Conservation (phyloP, 1,140 invertebrate species). For the Atta cephalotes region DNA sequence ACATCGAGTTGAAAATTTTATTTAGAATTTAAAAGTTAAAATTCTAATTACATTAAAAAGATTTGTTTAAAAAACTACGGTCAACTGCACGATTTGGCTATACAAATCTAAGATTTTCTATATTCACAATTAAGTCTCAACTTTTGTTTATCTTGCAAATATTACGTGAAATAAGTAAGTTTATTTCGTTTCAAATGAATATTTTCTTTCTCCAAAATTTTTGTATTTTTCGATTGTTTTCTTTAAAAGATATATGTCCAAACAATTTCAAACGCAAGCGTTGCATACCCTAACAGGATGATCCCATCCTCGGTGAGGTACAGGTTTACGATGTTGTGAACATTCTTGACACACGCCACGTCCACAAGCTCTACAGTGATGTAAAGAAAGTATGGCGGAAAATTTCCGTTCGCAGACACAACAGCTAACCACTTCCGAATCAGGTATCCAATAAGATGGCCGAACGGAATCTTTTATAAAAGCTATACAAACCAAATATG, state of each 20-base stretch:
- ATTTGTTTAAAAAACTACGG: background rate
- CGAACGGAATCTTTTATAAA: conserved; percentile 93
- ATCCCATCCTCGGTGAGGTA: conserved; percentile 90
- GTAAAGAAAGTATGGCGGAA: conserved; percentile 85
- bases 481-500: conserved; percentile 85
- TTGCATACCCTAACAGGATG: conserved; percentile 91
- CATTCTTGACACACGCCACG: conserved; percentile 90
- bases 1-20: background rate
- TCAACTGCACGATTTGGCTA: background rate
- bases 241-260: conserved; percentile 61
- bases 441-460: conserved; percentile 93
- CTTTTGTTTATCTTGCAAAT: background rate
- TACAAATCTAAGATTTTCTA: conserved; percentile 32
- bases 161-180: conserved; percentile 11
- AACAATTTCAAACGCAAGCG: conserved; percentile 86
- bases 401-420: conserved; percentile 88
- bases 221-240: background rate
- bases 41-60: background rate
- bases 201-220: background rate
- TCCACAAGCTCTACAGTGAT: conserved; percentile 93
- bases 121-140: background rate
- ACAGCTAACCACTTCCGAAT: conserved; percentile 90
- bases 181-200: conserved; percentile 6
- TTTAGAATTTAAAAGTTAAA: conserved; percentile 3
- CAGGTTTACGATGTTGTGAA: conserved; percentile 88